These are phyloP conservation scores for Cyclopterus lumpus DNA, from an alignment of 2,797 vertebrate genomes.

Conservation along the genomic window DNA sequence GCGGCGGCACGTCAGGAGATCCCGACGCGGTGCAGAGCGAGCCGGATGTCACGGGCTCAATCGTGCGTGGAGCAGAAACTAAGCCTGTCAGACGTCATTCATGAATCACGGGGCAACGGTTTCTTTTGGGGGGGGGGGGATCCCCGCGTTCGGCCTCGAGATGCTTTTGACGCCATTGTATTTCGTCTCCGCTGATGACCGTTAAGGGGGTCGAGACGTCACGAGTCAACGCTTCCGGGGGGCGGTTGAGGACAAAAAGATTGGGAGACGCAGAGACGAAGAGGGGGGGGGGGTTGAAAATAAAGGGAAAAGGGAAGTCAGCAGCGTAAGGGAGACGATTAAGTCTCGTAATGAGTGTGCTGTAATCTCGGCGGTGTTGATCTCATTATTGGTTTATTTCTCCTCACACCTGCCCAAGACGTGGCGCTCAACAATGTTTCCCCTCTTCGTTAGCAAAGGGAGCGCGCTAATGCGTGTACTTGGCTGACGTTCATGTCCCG, in stretches of 20 bases:
- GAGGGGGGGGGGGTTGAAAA: neutral
- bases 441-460: constrained; percentile 68
- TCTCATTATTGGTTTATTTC: constrained; percentile 74
- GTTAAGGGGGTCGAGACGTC: constrained; percentile 16
- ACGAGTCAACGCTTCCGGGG: neutral
- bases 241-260: neutral
- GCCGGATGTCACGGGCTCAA: constrained; percentile 4
- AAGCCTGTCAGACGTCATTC: constrained; percentile 16
- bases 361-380: constrained; percentile 66
- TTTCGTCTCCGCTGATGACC: constrained; percentile 14
- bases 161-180: constrained; percentile 34
- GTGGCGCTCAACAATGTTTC: constrained; percentile 65
- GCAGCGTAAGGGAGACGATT: constrained; percentile 40
- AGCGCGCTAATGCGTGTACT: constrained; percentile 73
- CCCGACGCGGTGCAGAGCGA: constrained; percentile 18
- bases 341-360: constrained; percentile 65
- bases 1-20: constrained; percentile 21
- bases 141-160: constrained; percentile 17
- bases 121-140: constrained; percentile 5
- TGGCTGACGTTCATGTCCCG: constrained; percentile 66
- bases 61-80: constrained; percentile 10
- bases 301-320: neutral
- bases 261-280: neutral
- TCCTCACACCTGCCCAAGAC: constrained; percentile 72
- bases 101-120: constrained; percentile 28